phyloP scores from a whole-genome alignment of 2,113 vertebrate species.

The Thunnus maccoyii region DNA sequence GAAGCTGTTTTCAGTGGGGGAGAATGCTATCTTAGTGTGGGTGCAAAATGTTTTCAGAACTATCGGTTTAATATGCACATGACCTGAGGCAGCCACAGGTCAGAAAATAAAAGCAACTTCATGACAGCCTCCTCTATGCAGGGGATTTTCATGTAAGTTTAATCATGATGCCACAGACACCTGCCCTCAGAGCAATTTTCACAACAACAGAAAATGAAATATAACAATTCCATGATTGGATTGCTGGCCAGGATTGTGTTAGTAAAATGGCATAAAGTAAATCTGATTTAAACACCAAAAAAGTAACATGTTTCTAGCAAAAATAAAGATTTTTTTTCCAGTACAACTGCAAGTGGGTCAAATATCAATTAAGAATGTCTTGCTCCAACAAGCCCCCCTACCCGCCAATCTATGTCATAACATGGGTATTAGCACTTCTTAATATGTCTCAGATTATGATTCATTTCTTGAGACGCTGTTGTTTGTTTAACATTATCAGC shows the following conservation, averaged over 20 bases:
- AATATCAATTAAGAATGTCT: conserved; percentile 58
- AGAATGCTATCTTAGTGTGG: too few relatives aligned
- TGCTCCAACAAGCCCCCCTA: conserved; percentile 7
- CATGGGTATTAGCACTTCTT: conserved; percentile 54
- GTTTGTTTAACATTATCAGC: conserved; percentile 47
- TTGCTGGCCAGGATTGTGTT: conserved; percentile 31
- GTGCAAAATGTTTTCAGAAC: neutral
- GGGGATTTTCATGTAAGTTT: conserved; percentile 38
- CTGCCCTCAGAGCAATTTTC: conserved; percentile 32
- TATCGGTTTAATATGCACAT: conserved; percentile 1
- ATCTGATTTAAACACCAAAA: conserved; percentile 47
- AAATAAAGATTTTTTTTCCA: conserved; percentile 2
- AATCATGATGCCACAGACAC: conserved; percentile 49
- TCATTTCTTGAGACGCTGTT: conserved; percentile 46
- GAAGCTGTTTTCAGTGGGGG: neutral
- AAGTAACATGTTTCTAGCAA: neutral
- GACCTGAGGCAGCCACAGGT: neutral
- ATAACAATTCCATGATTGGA: conserved; percentile 60
- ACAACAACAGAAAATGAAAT: conserved; percentile 20
- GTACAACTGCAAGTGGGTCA: conserved; percentile 40
- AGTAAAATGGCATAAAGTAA: conserved; percentile 43
- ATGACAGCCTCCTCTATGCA: conserved; percentile 79
- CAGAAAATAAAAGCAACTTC: conserved; percentile 6
- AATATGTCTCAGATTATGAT: conserved; percentile 59
- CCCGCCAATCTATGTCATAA: conserved; percentile 48